phyloP scores from a whole-genome alignment of 2,113 vertebrate genomes.

The Montifringilla adamsi region DNA sequence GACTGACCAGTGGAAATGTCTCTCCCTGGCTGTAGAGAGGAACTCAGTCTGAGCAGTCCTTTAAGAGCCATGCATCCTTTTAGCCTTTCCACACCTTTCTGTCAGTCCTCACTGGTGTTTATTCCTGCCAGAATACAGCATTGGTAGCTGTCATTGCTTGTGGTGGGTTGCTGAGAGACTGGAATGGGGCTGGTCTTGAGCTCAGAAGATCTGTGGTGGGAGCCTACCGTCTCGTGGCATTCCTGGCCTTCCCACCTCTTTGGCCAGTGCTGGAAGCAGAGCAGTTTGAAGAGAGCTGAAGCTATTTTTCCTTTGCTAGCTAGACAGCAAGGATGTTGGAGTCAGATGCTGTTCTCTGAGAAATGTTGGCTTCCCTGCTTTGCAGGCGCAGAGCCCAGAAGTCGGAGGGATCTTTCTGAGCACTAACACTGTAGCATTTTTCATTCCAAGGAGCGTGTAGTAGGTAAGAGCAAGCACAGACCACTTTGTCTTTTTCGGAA shows the following conservation, averaged over 20 bases:
- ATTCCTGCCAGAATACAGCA: background rate
- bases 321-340: background rate
- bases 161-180: background rate
- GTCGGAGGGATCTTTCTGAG: background rate
- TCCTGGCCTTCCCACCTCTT: background rate
- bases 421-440: background rate
- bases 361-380: background rate
- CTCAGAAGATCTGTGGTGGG: background rate
- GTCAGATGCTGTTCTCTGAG: background rate
- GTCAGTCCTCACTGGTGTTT: background rate
- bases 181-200: background rate
- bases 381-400: slow-evolving; percentile 33
- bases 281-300: background rate
- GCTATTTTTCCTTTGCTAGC: background rate
- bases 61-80: background rate
- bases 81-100: background rate
- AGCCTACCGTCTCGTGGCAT: background rate
- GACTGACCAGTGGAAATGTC: background rate
- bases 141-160: background rate
- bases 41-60: background rate
- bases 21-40: background rate
- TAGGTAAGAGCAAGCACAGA: slow-evolving; percentile 30
- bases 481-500: slow-evolving; percentile 38
- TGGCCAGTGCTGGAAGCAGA: fast-evolving
- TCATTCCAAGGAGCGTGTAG: slow-evolving; percentile 36